Percentiles rank a stretch among this genome's conserved stretches.
Conservation (phyloP, 2,888 invertebrate genomes). For the Cylindroiulus punctatus region DNA sequence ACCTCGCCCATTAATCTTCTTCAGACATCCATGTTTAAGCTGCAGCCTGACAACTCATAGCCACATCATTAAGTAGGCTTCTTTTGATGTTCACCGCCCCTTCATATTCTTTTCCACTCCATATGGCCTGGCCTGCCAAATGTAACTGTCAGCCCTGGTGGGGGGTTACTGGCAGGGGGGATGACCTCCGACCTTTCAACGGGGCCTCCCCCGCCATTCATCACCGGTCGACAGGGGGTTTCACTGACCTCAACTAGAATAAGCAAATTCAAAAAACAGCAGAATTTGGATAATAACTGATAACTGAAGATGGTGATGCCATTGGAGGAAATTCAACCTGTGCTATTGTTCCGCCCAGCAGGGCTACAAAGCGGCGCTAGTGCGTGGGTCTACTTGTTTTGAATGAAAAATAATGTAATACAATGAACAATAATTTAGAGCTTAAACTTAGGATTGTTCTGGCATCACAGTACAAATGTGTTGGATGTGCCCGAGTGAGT, state of each 20-base stretch:
- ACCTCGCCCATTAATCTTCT: conserved; percentile 58
- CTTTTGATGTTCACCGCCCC: conserved; percentile 58
- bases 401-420: not conserved
- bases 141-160: conserved; percentile 57
- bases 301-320: conserved; percentile 26
- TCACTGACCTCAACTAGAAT: conserved; percentile 24
- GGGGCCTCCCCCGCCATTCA: conserved; percentile 43
- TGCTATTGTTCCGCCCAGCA: conserved; percentile 17
- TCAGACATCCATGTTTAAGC: conserved; percentile 58
- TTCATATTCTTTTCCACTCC: conserved; percentile 55
- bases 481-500: not conserved
- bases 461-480: not conserved
- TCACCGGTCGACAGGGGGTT: conserved; percentile 44
- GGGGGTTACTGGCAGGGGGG: conserved; percentile 54
- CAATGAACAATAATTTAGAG: not conserved
- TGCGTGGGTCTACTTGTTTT: not conserved
- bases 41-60: conserved; percentile 59
- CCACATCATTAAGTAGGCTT: conserved; percentile 58
- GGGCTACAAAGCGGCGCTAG: not conserved
- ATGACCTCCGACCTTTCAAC: conserved; percentile 54
- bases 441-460: not conserved
- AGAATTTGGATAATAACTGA: conserved; percentile 37
- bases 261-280: conserved; percentile 26
- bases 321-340: conserved; percentile 29
- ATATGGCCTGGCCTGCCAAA: conserved; percentile 57